These are phyloP conservation scores for Lepidostoma basale DNA, from an alignment of 1,140 invertebrate genomes.

Conservation along the genomic window DNA sequence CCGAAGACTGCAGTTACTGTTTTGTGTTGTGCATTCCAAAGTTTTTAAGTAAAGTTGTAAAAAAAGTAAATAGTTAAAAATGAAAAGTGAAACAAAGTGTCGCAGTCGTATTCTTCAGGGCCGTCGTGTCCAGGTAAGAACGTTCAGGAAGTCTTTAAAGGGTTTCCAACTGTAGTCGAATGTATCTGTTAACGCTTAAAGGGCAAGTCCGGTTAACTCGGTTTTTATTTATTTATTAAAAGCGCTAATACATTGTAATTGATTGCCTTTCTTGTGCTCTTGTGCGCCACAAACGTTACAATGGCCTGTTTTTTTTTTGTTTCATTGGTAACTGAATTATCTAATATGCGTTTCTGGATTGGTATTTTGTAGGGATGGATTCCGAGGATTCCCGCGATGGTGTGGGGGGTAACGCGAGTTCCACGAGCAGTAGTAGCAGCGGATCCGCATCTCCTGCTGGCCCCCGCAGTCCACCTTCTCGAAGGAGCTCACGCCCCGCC, in stretches of 20 bases:
- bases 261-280: conserved; percentile 5
- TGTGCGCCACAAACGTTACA: background rate
- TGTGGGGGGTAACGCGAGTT: conserved; percentile 52
- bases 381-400: conserved; percentile 60
- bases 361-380: conserved; percentile 57
- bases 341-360: background rate
- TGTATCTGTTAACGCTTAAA: conserved; percentile 38
- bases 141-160: conserved; percentile 37
- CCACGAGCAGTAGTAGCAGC: conserved; percentile 53
- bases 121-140: conserved; percentile 41
- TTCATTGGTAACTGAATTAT: background rate
- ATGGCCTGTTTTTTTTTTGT: conserved; percentile 18
- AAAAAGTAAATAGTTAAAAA: conserved; percentile 35
- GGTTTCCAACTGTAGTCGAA: conserved; percentile 40
- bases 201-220: conserved; percentile 37
- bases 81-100: conserved; percentile 42
- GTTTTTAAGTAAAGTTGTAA: conserved; percentile 32
- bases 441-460: conserved; percentile 51
- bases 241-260: conserved; percentile 3
- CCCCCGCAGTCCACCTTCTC: conserved; percentile 42
- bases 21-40: conserved; percentile 39
- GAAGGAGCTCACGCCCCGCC: background rate
- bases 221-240: conserved; percentile 6
- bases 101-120: conserved; percentile 31
- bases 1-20: conserved; percentile 38